Base-by-base conservation (phyloP, 1,140 invertebrate species). In the Drosophila novamexicana region DNA sequence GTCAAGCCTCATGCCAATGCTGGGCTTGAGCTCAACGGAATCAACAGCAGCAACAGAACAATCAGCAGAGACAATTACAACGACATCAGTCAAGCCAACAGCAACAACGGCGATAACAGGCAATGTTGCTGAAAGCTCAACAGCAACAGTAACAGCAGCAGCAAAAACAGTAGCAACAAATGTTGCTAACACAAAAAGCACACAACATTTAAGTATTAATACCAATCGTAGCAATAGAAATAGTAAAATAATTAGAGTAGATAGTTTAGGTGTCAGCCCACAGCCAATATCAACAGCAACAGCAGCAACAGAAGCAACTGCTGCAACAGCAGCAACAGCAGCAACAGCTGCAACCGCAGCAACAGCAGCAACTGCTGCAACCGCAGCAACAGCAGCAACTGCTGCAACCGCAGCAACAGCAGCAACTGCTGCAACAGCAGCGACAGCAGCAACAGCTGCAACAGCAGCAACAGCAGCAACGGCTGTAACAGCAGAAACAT, bases 241-340 rank as follows among this genome's bases (percentile, higher is more conserved):
- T 82, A 91, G 90, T 67, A 91, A 91, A 91, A 91, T 91, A 80
- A 88, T 80, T 68, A 81, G 78, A 50, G 71, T 80, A 75, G 59
- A 79, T 69, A 73, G 54, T 49, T 36, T 54, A 67, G 65, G 44
- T 22, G 58, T 44, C 37, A 53, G 9, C 8, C 36, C 57, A 45
- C 10, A 45, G 49, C 36, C 65, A 69, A 65, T 56, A 79, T 16
- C 62, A 67, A 62, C 22, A 63, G 14, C 56, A 66, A 42, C 59
- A 39, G 47, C 70, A 58, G 2, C 44, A 61, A 14, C 45, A 9
- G 8, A n/a, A n/a, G 7, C 40, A 53, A 16, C 61, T 0, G 22
- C 22, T 0, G 4, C 22, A 5, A 29, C 62, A 64, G 59, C 22
- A 58, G 14, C 56, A 66, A 42, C 59, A 39, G 47, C 70, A 54